A percentile compares a stretch with the other conserved stretches of the same genome.
These are phyloP conservation scores for Sebastes paucispinis DNA, from an alignment of 2,797 vertebrate species.

Conservation along the genomic window DNA sequence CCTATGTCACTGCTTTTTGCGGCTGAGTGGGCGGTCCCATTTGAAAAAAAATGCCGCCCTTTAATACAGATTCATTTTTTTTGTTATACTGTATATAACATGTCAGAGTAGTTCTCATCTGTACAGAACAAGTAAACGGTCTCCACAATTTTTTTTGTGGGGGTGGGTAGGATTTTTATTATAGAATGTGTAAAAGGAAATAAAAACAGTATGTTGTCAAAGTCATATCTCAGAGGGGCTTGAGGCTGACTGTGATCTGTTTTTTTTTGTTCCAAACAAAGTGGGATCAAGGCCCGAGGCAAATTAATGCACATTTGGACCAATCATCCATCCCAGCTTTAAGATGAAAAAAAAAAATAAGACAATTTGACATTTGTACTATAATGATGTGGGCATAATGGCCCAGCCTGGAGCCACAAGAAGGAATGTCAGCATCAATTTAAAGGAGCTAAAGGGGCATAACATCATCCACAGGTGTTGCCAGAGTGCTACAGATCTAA, in stretches of 20 bases:
- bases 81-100: not conserved
- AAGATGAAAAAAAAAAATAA: not conserved
- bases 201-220: not conserved
- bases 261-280: constrained; percentile 32
- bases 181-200: not conserved
- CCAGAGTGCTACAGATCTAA: constrained; percentile 29
- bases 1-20: too few species aligned
- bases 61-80: not conserved
- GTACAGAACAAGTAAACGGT: not conserved
- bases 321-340: constrained; percentile 12
- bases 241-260: constrained; percentile 13
- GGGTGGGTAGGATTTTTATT: not conserved
- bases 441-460: constrained; percentile 9
- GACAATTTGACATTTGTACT: constrained; percentile 38
- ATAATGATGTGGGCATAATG: constrained; percentile 28
- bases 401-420: constrained; percentile 36
- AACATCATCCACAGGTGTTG: constrained; percentile 34
- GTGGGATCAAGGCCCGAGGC: constrained; percentile 19
- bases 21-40: too few species aligned
- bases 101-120: not conserved
- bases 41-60: not conserved
- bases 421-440: constrained; percentile 35
- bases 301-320: constrained; percentile 28
- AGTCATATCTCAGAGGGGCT: constrained; percentile 6
- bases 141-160: not conserved